Percentiles rank a stretch among this genome's conserved stretches.
Conservation (phyloP, 37 sponge, comb jelly and placozoan species). For the Cliona cf. orientalis region DNA sequence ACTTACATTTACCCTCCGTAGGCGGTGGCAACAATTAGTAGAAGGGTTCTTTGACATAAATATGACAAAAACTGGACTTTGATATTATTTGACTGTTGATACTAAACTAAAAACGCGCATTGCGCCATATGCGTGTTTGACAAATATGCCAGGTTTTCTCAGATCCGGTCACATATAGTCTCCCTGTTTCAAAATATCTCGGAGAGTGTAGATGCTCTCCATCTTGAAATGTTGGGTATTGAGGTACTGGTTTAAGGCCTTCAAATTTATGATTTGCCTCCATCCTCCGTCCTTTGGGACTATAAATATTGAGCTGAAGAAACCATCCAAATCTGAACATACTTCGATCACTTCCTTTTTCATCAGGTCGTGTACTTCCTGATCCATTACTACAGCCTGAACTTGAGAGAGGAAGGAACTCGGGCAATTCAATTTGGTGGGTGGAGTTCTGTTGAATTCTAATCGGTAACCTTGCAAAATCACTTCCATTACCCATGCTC, state of each 20-base stretch:
- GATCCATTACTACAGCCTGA: background rate
- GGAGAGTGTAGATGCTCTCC: conserved; percentile 12
- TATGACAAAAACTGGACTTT: too few species aligned
- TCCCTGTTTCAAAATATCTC: background rate
- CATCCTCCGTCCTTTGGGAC: conserved; percentile 2
- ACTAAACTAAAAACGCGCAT: too few species aligned
- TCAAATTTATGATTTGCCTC: conserved; percentile 33
- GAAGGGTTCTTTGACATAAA: too few species aligned
- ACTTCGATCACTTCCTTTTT: background rate
- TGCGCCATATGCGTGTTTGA: too few species aligned
- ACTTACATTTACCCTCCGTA: too few species aligned
- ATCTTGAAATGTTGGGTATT: conserved; percentile 31
- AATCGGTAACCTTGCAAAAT: background rate
- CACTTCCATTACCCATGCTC: background rate
- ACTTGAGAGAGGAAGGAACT: background rate
- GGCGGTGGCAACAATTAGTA: too few species aligned
- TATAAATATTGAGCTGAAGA: conserved; percentile 3
- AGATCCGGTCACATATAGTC: conserved; percentile 26
- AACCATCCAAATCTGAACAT: background rate
- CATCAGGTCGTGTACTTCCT: background rate
- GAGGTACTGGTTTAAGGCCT: conserved; percentile 17
- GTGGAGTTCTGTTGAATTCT: background rate
- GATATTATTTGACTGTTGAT: too few species aligned
- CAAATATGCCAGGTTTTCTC: too few species aligned
- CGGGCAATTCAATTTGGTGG: background rate